A percentile compares a stretch with the other conserved stretches of the same genome.
phyloP scores from a whole-genome alignment of 2,113 vertebrate species.

The Rutilus rutilus region DNA sequence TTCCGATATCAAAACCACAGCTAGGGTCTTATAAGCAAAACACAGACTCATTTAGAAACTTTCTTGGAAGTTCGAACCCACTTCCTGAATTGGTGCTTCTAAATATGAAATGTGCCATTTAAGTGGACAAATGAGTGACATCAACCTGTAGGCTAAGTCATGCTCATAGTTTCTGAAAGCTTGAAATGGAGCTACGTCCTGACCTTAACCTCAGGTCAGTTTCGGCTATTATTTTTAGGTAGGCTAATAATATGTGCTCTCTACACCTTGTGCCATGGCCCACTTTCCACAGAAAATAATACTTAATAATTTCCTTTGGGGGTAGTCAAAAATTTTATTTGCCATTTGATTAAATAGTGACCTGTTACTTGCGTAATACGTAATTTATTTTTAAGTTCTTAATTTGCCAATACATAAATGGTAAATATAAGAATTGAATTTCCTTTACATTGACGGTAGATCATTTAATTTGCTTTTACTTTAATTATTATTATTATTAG shows the following conservation, averaged over 20 bases:
- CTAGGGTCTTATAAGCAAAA: conserved; percentile 35
- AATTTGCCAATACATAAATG: not conserved
- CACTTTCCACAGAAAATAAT: not conserved
- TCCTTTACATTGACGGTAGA: not conserved
- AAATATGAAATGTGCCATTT: not conserved
- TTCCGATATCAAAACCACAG: conserved; percentile 29
- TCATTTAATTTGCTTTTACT: too few relatives aligned
- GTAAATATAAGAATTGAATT: not conserved
- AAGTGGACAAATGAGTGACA: conserved; percentile 6
- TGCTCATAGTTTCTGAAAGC: not conserved
- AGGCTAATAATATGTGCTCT: not conserved
- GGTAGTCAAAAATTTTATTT: not conserved
- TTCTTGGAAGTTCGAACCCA: not conserved
- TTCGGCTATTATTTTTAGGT: conserved; percentile 1
- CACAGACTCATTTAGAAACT: conserved; percentile 33
- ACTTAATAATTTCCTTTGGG: not conserved
- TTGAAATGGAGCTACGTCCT: not conserved
- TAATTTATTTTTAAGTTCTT: not conserved
- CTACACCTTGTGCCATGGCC: not conserved
- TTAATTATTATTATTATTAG: too few relatives aligned
- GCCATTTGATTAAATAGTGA: not conserved
- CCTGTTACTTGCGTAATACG: not conserved
- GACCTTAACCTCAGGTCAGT: not conserved
- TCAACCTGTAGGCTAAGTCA: not conserved
- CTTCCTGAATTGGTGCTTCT: conserved; percentile 31